Conservation (phyloP, 2,797 vertebrate genomes). For the Crax fasciolata region DNA sequence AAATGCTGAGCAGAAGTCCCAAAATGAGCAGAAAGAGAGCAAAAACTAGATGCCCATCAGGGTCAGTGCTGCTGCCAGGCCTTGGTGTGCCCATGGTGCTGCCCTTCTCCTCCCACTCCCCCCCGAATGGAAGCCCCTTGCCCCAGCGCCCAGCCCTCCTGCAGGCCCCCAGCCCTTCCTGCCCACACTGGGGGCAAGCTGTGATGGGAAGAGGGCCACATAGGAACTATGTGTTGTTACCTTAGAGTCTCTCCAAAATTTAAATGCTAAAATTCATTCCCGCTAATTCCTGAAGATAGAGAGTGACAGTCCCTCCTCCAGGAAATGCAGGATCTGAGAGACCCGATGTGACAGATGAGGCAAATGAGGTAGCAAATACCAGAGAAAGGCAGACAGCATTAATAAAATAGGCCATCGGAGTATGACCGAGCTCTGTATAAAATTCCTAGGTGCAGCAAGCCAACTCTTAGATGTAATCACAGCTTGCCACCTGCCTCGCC, state of each 20-base stretch:
- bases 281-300: neutral
- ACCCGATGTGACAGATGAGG: slow-evolving; percentile 24
- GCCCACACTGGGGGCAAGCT: neutral
- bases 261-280: neutral
- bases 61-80: neutral
- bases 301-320: neutral
- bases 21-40: neutral
- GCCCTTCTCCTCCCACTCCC: neutral
- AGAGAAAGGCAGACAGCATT: neutral
- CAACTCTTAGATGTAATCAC: slow-evolving; percentile 47
- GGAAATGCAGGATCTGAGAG: neutral
- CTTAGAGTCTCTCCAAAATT: neutral
- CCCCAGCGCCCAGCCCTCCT: neutral
- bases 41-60: neutral
- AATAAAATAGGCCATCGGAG: neutral
- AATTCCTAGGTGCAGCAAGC: slow-evolving; percentile 24
- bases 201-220: neutral
- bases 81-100: neutral
- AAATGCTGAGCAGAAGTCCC: neutral
- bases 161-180: neutral
- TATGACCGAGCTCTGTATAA: neutral
- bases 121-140: fast-evolving
- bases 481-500: slow-evolving; percentile 39
- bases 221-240: fast-evolving
- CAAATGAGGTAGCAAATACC: slow-evolving; percentile 4